Conservation (phyloP, 2,797 vertebrate species). For the Cynopterus sphinx region DNA sequence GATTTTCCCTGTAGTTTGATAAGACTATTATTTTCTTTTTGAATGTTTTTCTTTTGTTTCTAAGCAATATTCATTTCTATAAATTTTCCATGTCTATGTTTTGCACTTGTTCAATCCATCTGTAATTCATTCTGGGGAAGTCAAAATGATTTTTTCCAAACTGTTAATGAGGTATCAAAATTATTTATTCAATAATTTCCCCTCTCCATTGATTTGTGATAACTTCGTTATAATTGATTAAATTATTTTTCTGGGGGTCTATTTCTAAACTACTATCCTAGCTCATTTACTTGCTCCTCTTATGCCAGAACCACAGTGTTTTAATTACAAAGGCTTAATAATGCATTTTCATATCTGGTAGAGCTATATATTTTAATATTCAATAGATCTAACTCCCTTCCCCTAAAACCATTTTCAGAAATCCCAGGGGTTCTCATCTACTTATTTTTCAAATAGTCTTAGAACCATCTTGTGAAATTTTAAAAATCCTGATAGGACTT, state of each 20-base stretch:
- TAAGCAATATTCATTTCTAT: slow-evolving; percentile 37
- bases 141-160: slow-evolving; percentile 60
- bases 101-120: slow-evolving; percentile 54
- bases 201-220: slow-evolving; percentile 41
- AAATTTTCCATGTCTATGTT: slow-evolving; percentile 36
- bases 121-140: slow-evolving; percentile 58
- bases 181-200: slow-evolving; percentile 65
- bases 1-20: background rate
- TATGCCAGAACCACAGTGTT: background rate
- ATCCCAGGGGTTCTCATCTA: background rate
- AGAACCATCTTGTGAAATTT: background rate
- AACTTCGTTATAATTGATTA: slow-evolving; percentile 56
- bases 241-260: slow-evolving; percentile 45
- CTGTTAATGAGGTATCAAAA: slow-evolving; percentile 64
- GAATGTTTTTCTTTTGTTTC: slow-evolving; percentile 49
- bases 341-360: slow-evolving; percentile 6
- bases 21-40: background rate
- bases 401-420: slow-evolving; percentile 18
- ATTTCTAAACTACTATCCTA: slow-evolving; percentile 9
- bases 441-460: slow-evolving; percentile 1
- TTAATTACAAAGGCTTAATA: slow-evolving; percentile 46
- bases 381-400: background rate
- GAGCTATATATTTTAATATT: background rate
- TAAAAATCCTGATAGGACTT: background rate
- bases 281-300: background rate